phyloP scores from a whole-genome alignment of 1,140 invertebrate species.

The Drosophila sulfurigaster region DNA sequence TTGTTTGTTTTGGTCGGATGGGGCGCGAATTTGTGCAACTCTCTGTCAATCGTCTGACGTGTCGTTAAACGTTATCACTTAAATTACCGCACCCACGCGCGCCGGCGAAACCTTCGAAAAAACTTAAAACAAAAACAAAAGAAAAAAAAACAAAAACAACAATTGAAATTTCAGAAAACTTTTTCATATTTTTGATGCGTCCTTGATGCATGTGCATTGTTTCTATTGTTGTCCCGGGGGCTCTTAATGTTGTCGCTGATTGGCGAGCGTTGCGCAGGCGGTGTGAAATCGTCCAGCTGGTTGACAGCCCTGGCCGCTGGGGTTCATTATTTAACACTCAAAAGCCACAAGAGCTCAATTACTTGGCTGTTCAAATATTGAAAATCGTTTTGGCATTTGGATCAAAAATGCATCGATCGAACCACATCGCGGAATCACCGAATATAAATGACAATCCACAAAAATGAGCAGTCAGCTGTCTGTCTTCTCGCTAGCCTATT shows the following conservation, averaged over 20 bases:
- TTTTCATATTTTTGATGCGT: slow-evolving; percentile 1
- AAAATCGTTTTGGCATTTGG: slow-evolving; percentile 24
- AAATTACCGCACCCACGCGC: neutral
- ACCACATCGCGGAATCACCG: neutral
- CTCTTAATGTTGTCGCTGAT: slow-evolving; percentile 1
- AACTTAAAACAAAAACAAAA: neutral
- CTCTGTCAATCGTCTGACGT: slow-evolving; percentile 16
- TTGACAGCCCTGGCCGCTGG: slow-evolving; percentile 19
- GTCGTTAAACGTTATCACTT: slow-evolving; percentile 26
- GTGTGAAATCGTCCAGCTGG: slow-evolving; percentile 39
- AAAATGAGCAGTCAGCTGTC: slow-evolving; percentile 18
- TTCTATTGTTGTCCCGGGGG: neutral
- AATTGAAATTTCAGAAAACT: neutral
- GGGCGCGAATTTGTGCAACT: slow-evolving; percentile 27
- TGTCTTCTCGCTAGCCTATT: slow-evolving; percentile 28
- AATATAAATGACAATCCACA: slow-evolving; percentile 6
- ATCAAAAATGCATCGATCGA: slow-evolving; percentile 42
- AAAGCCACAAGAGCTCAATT: slow-evolving; percentile 12
- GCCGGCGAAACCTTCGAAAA: slow-evolving; percentile 21
- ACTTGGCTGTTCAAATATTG: slow-evolving; percentile 36
- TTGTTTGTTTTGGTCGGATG: slow-evolving; percentile 11
- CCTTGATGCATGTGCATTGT: slow-evolving; percentile 10
- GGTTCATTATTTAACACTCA: slow-evolving; percentile 35
- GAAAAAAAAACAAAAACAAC: no score
- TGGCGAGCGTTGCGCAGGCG: slow-evolving; percentile 6